Conservation (phyloP, 2,797 vertebrate genomes). For the Acanthiza pusilla region DNA sequence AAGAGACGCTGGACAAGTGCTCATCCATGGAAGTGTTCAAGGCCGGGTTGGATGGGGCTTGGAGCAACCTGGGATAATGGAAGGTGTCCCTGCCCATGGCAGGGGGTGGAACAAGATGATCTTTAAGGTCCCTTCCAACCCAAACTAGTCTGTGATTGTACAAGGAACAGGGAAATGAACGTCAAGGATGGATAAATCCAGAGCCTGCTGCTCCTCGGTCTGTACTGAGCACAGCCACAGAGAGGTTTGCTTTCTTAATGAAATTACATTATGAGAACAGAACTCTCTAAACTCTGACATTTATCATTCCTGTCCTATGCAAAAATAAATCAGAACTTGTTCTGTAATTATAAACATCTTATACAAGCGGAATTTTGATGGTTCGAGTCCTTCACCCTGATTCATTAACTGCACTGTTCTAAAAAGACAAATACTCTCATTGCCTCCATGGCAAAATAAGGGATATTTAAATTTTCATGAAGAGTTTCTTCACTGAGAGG, state of each 20-base stretch:
- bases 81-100: neutral
- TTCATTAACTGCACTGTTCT: neutral
- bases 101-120: neutral
- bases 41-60: neutral
- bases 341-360: neutral
- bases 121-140: neutral
- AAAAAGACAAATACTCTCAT: neutral
- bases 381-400: neutral
- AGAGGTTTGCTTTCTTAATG: neutral
- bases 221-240: neutral
- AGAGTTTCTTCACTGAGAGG: neutral
- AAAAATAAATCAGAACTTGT: neutral
- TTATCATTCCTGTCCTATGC: neutral
- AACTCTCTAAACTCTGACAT: neutral
- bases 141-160: too few species aligned
- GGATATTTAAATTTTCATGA: neutral
- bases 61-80: neutral
- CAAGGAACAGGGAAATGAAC: neutral
- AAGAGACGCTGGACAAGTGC: neutral
- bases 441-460: neutral
- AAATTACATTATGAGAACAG: neutral
- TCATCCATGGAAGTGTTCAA: neutral
- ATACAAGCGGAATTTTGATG: accelerated
- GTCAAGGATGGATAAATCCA: neutral
- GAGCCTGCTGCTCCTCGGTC: neutral